Evolutionary conservation across 2,113 vertebrate species (phyloP), one percentile per base, ranked within the genome.

Genomic region (Clarias gariepinus): DNA sequence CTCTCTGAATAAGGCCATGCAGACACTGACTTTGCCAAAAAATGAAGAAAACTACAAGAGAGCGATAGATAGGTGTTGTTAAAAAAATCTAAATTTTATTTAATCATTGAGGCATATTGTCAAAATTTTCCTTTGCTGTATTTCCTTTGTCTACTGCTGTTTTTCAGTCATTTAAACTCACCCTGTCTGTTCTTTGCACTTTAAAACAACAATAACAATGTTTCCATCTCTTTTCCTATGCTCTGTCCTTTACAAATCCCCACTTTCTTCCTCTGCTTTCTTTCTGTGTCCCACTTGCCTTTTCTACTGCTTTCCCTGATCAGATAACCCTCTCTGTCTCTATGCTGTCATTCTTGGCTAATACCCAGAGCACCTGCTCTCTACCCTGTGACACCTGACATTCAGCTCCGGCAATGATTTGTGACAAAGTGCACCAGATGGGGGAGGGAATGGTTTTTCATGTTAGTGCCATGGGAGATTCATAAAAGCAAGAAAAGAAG

Each of bases 331-430:
- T 19, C 28, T 23, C 81, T 52, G 19, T 13, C 76, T 81, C 28
- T 78, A 36, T 60, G 61, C 57, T 53, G 73, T 68, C 58, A 84
- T 71, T 60, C 63, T 71, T 83, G 47, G 52, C 69, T 64, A 58
- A 28, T 55, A 77, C 66, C 52, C 58, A 41, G 57, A 68, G 60
- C 25, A 53, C 19, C 79, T 81, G 68, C 55, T n/a, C 58, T 82
- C 60, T 69, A 77, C 71, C 81, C 69, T 36, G 25, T 68, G 74
- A 81, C 85, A 80, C 85, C 82, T 84, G 88, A 55, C 68, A 81
- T 84, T 84, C 76, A 73, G 64, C 85, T 87, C 6, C 16, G 18
- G 16, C 21, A 12, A 47, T 79, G 77, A 81, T 81, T 73, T 82
- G 33, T 71, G 80, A 79, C 74, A 85, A 23, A 23, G 60, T 30